These are phyloP conservation scores for Cichladusa arquata DNA, from an alignment of 2,113 vertebrate genomes.

Conservation along the genomic window DNA sequence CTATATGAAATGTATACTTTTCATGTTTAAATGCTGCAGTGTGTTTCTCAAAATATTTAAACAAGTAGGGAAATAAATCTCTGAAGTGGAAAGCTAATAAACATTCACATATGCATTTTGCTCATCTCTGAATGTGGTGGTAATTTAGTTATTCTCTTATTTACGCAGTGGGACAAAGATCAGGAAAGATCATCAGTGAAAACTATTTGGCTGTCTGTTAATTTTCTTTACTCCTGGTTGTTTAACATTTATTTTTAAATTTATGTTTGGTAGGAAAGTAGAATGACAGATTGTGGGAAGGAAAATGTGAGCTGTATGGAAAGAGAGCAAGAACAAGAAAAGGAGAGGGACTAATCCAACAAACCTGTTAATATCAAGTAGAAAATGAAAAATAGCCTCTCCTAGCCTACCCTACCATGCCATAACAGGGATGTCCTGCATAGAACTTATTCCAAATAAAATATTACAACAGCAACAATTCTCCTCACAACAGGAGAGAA, in stretches of 20 bases:
- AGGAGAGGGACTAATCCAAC: not conserved
- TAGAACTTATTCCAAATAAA: not conserved
- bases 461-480: not conserved
- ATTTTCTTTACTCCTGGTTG: constrained; percentile 41
- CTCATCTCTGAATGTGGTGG: constrained; percentile 24
- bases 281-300: constrained; percentile 49
- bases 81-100: constrained; percentile 68
- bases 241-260: constrained; percentile 43
- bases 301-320: constrained; percentile 42
- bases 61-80: constrained; percentile 70
- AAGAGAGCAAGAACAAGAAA: constrained; percentile 5
- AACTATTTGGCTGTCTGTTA: constrained; percentile 46
- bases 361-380: not conserved
- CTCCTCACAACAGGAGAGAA: not conserved
- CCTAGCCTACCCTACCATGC: not conserved
- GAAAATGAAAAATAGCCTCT: not conserved
- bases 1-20: constrained; percentile 52
- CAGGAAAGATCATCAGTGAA: constrained; percentile 59
- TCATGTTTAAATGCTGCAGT: constrained; percentile 67
- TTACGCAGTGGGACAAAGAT: constrained; percentile 49
- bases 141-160: constrained; percentile 32
- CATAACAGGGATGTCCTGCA: not conserved
- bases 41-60: constrained; percentile 75
- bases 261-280: constrained; percentile 39
- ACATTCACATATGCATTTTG: constrained; percentile 64